Base-by-base conservation (phyloP, 2,888 invertebrate species). In the Alcis repandata region DNA sequence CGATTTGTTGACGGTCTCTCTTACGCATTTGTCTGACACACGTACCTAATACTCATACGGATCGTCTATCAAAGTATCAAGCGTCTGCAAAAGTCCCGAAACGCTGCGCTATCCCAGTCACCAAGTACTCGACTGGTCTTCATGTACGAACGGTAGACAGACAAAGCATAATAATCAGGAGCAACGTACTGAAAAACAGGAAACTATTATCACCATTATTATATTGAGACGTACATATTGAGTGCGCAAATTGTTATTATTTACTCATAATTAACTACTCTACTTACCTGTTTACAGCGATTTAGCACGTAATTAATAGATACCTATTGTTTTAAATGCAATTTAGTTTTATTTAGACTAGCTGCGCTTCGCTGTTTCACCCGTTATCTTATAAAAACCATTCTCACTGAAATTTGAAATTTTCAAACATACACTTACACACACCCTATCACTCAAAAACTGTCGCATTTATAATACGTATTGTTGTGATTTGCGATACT, bases 281-380 rank as follows among this genome's bases (percentile, higher is more conserved):
- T 43, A 13, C 13, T 56, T 43, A 56, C 56, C 43, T 43, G 56
- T 56, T 56, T 56, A 56, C 56, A 33, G 3, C 9, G 4, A 17
- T 56, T 32, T 13, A 17, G 32, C 19, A 27, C 15, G 2, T 52
- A 38, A 52, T 52, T 52, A 38, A 38, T 2, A 8, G n/a, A n/a
- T n/a, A n/a, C n/a, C 8, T 41, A 8, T 15, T 41, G 0, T 1
- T 8, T 7, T 6, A 41, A 7, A 27, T 27, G 27, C 27, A 38
- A 13, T 38, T 38, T 38, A 13, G 11, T 2, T 38, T 38, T 38
- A 38, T 38, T 13, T 38, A 2, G 2, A 13, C 4, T 9, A 38
- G 13, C 38, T 6, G 27, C 27, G 27, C 27, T 27, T 27, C 6
- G 27, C 6, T 2, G 27, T 27, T 27, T 4, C 27, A 27, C 27